Percentiles rank a stretch among this genome's conserved stretches.
These are phyloP conservation scores for Drosophila demipolita DNA, from an alignment of 2,888 invertebrate species.

Conservation along the genomic window DNA sequence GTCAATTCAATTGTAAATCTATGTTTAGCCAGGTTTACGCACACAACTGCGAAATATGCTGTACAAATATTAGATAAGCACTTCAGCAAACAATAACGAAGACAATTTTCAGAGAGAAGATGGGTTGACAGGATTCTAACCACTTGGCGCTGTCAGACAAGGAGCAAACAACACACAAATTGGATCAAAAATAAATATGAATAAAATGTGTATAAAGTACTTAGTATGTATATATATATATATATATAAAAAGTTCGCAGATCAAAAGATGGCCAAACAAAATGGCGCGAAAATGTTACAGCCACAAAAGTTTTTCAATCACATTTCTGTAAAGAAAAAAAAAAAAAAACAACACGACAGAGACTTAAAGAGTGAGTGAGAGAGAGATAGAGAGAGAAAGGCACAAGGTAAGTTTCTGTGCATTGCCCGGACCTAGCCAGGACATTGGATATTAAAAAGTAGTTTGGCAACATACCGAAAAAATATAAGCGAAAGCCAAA, in stretches of 20 bases:
- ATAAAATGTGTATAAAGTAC: conserved; percentile 13
- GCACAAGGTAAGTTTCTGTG: conserved; percentile 20
- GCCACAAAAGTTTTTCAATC: conserved; percentile 74
- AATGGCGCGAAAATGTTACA: conserved; percentile 68
- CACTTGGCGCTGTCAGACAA: conserved; percentile 25
- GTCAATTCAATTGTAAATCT: conserved; percentile 22
- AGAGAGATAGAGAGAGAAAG: neutral
- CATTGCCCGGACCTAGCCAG: conserved; percentile 15
- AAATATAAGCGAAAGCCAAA: conserved; percentile 3
- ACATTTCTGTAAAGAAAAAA: conserved; percentile 38
- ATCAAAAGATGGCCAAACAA: conserved; percentile 63
- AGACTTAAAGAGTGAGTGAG: neutral
- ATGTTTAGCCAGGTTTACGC: conserved; percentile 6
- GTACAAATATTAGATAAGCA: conserved; percentile 49
- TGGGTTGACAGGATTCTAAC: neutral
- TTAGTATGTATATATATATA: neutral
- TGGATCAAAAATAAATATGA: conserved; percentile 50
- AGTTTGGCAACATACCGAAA: conserved; percentile 47
- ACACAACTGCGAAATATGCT: conserved; percentile 37
- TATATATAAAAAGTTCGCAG: conserved; percentile 42
- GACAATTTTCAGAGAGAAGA: conserved; percentile 9
- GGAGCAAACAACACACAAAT: conserved; percentile 52
- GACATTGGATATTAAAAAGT: conserved; percentile 69
- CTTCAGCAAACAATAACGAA: conserved; percentile 29
- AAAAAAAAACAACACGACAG: neutral